Base-by-base conservation (phyloP, 1,140 invertebrate genomes). In the Medauroidea extradentata region DNA sequence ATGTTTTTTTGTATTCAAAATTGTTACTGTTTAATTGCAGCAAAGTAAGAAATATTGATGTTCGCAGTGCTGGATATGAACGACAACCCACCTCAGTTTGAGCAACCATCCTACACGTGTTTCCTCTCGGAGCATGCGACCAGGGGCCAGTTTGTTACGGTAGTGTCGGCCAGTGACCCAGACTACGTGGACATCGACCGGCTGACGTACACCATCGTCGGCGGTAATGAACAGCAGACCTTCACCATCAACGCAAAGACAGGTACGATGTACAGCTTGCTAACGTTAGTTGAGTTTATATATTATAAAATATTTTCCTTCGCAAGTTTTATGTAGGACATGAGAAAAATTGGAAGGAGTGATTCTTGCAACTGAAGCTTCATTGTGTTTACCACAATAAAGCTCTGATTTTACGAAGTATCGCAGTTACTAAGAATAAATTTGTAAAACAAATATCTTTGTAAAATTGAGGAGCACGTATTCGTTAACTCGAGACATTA, bases 11-110 rank as follows among this genome's bases (percentile, higher is more conserved):
- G 9, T 46, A 11, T 9, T 39, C n/a, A 9, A 39, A 39, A 39
- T 39, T 39, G 18, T 46, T 9, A 46, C 23, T 46, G 16, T 3
- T 46, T 46, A 19, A 9, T 46, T 46, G 18, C 9, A 9, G 9
- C 9, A 46, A 19, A 9, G 18, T 8, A n/a, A n/a, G n/a, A n/a
- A n/a, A n/a, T n/a, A n/a, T n/a, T n/a, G n/a, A n/a, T 60, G 58
- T 59, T 64, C 66, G 67, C 73, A 82, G 91, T 94, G 19, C 73
- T 86, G 58, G 90, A 94, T 75, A 86, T 91, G 74, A 94, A 94
- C 74, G 91, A 96, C 71, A 93, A 91, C 70, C 81, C 90, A 13
- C 92, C 92, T 8, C 84, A 85, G 67, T 91, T 96, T 75, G 90
- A 91, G 68, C 89, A 93, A 64, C 79, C 82, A 8, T 86, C 89